These are phyloP conservation scores for Tarsius wallacei DNA, from an alignment of 2,797 vertebrate species.

Conservation along the genomic window DNA sequence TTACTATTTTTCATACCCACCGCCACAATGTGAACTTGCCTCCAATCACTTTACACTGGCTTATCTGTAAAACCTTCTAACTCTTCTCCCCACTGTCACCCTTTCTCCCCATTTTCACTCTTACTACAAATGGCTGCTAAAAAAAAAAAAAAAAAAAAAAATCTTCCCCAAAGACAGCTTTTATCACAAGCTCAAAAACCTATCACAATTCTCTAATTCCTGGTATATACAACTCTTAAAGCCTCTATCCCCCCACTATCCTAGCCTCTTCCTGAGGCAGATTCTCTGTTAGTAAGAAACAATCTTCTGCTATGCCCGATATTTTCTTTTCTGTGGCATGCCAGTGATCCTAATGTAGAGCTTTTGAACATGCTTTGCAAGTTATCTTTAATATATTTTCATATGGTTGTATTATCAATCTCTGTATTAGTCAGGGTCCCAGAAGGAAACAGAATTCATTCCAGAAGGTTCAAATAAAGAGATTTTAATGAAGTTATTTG, in stretches of 20 bases:
- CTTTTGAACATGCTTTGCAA: constrained; percentile 22
- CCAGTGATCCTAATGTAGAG: constrained; percentile 45
- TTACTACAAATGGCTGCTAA: constrained; percentile 43
- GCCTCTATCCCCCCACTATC: not conserved
- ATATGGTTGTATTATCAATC: not conserved
- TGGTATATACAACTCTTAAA: constrained; percentile 6
- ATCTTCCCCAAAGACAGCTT: constrained; percentile 52
- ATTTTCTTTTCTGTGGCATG: constrained; percentile 10
- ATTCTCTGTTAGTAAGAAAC: not conserved
- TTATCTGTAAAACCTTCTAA: constrained; percentile 60
- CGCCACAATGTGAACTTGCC: not conserved
- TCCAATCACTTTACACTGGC: not conserved
- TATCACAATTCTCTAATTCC: constrained; percentile 31
- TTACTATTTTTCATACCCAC: constrained; percentile 21
- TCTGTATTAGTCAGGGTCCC: not conserved
- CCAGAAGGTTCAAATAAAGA: constrained; percentile 16
- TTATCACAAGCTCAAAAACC: constrained; percentile 68
- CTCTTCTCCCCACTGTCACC: constrained; percentile 19
- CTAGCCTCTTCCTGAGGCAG: not conserved
- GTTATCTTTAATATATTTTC: constrained; percentile 48
- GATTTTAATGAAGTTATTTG: not conserved
- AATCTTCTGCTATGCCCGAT: not conserved
- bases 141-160: not conserved
- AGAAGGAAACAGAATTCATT: constrained; percentile 43
- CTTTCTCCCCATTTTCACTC: constrained; percentile 2